Evolutionary conservation across 2,888 invertebrate species (phyloP).

Genomic region (Hyppa rectilinea): DNA sequence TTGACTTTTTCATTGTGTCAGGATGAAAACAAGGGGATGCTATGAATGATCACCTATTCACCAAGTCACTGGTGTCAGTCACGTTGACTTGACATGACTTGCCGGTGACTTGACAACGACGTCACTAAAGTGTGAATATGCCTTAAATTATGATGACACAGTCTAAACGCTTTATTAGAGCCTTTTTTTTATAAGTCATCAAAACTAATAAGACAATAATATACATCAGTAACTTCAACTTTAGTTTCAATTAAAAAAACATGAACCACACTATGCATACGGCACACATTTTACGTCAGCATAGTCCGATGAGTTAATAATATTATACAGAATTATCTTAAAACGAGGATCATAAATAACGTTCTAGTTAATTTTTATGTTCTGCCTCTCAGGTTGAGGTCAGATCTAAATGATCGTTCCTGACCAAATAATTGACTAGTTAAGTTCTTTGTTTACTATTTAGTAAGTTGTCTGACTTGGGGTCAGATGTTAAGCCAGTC

Average conservation of each 20-base stretch:
- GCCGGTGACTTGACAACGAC: no score
- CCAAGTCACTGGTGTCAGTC: not conserved
- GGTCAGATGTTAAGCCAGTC: not conserved
- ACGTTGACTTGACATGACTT: not conserved
- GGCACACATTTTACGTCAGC: constrained; percentile 71
- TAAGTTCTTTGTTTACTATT: constrained; percentile 80
- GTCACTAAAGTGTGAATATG: not conserved
- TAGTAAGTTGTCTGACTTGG: constrained; percentile 19
- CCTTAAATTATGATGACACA: not conserved
- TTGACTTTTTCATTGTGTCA: not conserved
- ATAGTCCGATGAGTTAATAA: constrained; percentile 81
- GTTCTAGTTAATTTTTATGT: constrained; percentile 82
- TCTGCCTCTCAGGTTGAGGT: constrained; percentile 79
- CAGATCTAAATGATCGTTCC: constrained; percentile 81
- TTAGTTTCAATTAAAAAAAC: not conserved
- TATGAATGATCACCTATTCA: not conserved
- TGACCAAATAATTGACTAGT: constrained; percentile 81
- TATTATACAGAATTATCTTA: constrained; percentile 81
- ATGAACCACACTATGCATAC: constrained; percentile 69
- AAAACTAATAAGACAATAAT: not conserved
- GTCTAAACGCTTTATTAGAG: not conserved
- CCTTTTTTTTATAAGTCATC: not conserved
- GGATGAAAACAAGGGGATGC: not conserved
- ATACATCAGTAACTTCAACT: not conserved
- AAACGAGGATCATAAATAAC: constrained; percentile 80